Base-by-base conservation (phyloP, 2,113 vertebrate species). In the Rhynchomys soricoides region DNA sequence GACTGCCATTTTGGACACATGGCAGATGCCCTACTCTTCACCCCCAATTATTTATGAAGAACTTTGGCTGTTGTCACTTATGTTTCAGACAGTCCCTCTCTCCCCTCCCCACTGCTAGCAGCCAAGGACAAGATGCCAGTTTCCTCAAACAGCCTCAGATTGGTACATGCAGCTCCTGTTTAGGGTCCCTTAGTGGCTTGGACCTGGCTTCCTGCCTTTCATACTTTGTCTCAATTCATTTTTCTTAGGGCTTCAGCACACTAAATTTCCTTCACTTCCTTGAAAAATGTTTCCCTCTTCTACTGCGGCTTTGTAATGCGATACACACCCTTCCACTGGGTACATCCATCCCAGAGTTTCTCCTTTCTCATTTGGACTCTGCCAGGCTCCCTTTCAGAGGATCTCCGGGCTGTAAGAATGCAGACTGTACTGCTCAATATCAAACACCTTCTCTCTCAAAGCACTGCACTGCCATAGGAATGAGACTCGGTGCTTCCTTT, bases 141-240 rank as follows among this genome's bases (percentile, higher is more conserved):
- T 88, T 6, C 37, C 34, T 81, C 22, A 16, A 26, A 10, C 16
- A 43, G 37, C 40, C 37, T 16, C 3, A 7, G 8, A 1, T 55
- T 31, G 0, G 19, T 0, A 0, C 22, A 13, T 17, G 5, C 7
- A 2, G 26, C 55, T 90, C 13, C 57, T 64, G 75, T 16, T 12
- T 7, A 24, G 77, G n/a, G 66, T 29, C 17, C 50, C 45, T 73
- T 0, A 1, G 7, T 43, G 64, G 19, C n/a, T 68, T n/a, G 24
- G 29, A 77, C 83, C 31, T 31, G 68, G 62, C 22, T 95, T 62
- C 37, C 57, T 86, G 31, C 40, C 57, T 77, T 77, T 86, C 7
- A 22, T 37, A 31, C 68, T 87, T 90, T 55, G 55, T 92, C 68
- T 85, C n/a, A 7, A 64, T 89, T 86, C 40, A 22, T 55, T 92